Evolutionary conservation across 1,140 invertebrate genomes (phyloP), one percentile per base, ranked within the genome.

Genomic region (Sminthurides bifidus): DNA sequence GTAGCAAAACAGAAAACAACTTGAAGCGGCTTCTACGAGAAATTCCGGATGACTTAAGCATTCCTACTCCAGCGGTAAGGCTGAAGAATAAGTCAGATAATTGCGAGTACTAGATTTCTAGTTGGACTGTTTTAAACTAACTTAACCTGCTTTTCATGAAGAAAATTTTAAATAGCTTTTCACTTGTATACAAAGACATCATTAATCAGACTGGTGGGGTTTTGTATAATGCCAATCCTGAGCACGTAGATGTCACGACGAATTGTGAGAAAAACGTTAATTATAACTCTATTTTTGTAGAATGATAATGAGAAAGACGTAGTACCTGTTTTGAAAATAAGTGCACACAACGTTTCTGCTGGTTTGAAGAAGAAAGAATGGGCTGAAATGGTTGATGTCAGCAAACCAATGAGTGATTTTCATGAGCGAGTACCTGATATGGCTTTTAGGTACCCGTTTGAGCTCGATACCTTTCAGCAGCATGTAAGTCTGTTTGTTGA

Each of bases 381-480:
- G 88, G 91, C 89, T 1, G 82, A 92, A 67, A 78, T 84, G 68
- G 75, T 95, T 38, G 85, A 94, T 71, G 79, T 87, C 0, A 80
- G 79, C 15, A 72, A 78, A 43, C 85, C 88, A 17, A 81, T 93
- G 1, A 75, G 73, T 33, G 82, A 94, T 70, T 94, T 92, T 70
- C 76, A 85, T 44, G 79, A 87, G 64, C 79, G 78, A 67, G 79
- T 94, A 58, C 87, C 88, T 30, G 78, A 87, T 56, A 85, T 89
- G 71, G 92, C 92, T 1, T 81, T 84, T 63, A 80, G 75, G 68
- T 98, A 85, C 73, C 81, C 82, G 26, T 99, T 98, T 75, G 89
- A 95, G 69, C 75, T 98, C 63, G 96, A 99, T 72, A 87, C 80
- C 6, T 99, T 99, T 68, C 95, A 98, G 71, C 95, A 98, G 73